phyloP scores from a whole-genome alignment of 2,888 invertebrate genomes.

The Mayetiola destructor region DNA sequence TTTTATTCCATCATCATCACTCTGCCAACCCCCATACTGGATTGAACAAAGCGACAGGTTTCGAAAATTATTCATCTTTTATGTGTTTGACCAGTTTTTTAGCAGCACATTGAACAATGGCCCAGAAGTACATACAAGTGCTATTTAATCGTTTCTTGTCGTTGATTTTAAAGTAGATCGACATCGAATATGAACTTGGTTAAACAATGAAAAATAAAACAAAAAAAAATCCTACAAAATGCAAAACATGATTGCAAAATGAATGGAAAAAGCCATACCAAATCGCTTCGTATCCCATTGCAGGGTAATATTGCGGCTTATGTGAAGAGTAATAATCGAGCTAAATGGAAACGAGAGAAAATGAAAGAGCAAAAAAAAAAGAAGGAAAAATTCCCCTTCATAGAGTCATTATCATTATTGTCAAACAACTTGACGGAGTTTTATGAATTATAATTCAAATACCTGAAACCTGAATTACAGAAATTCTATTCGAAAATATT shows the following conservation, averaged over 20 bases:
- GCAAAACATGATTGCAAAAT: not conserved
- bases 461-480: not conserved
- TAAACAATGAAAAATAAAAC: conserved; percentile 2
- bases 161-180: not conserved
- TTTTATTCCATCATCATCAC: no score
- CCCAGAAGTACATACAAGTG: not conserved
- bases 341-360: not conserved
- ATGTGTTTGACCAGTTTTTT: conserved; percentile 4
- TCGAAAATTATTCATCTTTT: no score
- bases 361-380: not conserved
- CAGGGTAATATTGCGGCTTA: no score
- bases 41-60: no score
- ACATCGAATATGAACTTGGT: not conserved
- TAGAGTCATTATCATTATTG: conserved; percentile 4
- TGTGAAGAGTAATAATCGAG: not conserved
- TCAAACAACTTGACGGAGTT: conserved; percentile 5
- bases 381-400: no score
- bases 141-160: conserved; percentile 1
- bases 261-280: not conserved
- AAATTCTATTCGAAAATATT: no score
- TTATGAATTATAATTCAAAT: conserved; percentile 5
- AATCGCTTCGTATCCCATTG: no score
- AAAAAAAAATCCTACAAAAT: not conserved
- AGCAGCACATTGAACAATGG: not conserved
- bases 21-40: no score